Evolutionary conservation across 2,888 invertebrate species (phyloP).

Genomic region (Synanthedon vespiformis): DNA sequence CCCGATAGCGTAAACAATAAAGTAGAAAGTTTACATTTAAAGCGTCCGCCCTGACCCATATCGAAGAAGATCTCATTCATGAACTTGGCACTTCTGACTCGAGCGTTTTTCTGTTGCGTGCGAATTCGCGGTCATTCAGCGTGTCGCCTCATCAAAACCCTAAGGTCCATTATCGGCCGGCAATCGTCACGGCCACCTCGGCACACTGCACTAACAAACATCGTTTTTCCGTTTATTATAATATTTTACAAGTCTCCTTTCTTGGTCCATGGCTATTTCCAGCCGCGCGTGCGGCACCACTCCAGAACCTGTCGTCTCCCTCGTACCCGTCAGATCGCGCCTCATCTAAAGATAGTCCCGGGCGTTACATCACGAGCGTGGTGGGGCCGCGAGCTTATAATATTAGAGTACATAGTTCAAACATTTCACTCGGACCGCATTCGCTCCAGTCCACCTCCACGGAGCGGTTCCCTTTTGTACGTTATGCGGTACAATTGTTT

Average conservation of each 20-base stretch:
- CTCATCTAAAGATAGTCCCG: conserved; percentile 57
- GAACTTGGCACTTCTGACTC: conserved; percentile 18
- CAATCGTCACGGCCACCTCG: conserved; percentile 51
- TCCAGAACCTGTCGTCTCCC: conserved; percentile 47
- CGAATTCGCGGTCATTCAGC: conserved; percentile 2
- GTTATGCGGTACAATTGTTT: conserved; percentile 14
- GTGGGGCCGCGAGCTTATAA: conserved; percentile 65
- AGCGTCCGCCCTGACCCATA: conserved; percentile 12
- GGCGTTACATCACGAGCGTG: conserved; percentile 64
- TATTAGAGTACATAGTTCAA: conserved; percentile 68
- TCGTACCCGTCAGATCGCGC: conserved; percentile 33
- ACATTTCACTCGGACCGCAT: conserved; percentile 63
- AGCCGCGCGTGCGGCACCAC: conserved; percentile 45
- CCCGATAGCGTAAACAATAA: conserved; percentile 26
- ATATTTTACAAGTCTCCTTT: conserved; percentile 71
- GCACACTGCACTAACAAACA: conserved; percentile 67
- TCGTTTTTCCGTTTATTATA: conserved; percentile 65
- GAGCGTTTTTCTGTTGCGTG: conserved; percentile 16
- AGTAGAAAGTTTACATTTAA: conserved; percentile 11
- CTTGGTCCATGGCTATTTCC: conserved; percentile 73
- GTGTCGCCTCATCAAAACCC: conserved; percentile 21
- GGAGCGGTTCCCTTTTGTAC: conserved; percentile 51
- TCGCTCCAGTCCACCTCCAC: conserved; percentile 50
- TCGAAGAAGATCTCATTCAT: conserved; percentile 34
- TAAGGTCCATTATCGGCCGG: conserved; percentile 35